Conservation (phyloP, 2,888 invertebrate genomes). For the Hetaerina titia region DNA sequence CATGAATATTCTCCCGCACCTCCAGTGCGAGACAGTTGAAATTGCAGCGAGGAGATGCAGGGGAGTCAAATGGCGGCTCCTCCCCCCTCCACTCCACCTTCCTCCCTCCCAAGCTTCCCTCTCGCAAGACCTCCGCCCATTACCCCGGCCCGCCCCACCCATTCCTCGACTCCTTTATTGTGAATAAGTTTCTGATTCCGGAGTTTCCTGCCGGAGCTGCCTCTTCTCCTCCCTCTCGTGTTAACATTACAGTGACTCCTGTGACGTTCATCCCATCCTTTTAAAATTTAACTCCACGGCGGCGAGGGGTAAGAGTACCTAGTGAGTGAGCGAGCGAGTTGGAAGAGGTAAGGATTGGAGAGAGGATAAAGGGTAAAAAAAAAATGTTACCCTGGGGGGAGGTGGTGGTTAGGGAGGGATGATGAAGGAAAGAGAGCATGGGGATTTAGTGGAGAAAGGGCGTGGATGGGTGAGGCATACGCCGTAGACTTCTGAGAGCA, state of each 20-base stretch:
- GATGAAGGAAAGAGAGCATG: not conserved
- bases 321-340: not conserved
- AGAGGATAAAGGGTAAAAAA: not conserved
- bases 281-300: constrained; percentile 11
- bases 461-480: not conserved
- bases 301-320: not conserved
- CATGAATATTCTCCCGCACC: constrained; percentile 25
- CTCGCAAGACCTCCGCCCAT: too few species aligned
- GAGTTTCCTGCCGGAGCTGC: not conserved
- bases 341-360: not conserved
- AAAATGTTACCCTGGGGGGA: not conserved
- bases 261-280: constrained; percentile 5
- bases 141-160: not conserved
- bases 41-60: not conserved
- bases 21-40: not conserved
- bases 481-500: constrained; percentile 8
- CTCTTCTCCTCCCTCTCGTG: not conserved
- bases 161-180: not conserved
- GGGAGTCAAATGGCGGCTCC: not conserved
- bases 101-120: too few species aligned
- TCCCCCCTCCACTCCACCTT: not conserved
- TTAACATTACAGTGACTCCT: not conserved
- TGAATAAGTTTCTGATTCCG: constrained; percentile 14
- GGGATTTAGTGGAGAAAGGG: not conserved
- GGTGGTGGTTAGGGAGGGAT: not conserved